Conservation (phyloP, 2,797 vertebrate species). For the Atherinosoma microstoma region DNA sequence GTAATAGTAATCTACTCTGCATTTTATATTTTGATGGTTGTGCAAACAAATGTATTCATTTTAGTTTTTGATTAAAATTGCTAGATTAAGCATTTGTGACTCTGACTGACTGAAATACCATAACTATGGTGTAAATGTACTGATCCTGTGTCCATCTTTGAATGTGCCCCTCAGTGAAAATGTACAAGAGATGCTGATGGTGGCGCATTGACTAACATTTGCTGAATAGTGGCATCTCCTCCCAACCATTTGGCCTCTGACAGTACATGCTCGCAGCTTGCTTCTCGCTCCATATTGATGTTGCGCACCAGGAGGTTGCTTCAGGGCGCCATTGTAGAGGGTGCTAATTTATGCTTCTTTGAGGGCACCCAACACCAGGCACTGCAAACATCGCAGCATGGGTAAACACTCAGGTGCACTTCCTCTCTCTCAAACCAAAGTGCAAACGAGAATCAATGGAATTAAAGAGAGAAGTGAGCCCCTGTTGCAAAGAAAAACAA, state of each 20-base stretch:
- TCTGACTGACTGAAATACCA: background rate
- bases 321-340: conserved; percentile 71
- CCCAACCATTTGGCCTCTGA: conserved; percentile 80
- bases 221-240: conserved; percentile 76
- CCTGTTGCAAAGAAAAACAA: conserved; percentile 55
- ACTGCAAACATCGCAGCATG: conserved; percentile 73
- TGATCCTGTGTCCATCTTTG: conserved; percentile 22
- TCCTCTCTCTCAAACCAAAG: conserved; percentile 73
- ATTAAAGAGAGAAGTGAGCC: conserved; percentile 67
- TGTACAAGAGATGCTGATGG: conserved; percentile 42
- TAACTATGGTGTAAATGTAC: background rate
- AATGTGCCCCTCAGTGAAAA: conserved; percentile 34
- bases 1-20: background rate
- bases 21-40: background rate
- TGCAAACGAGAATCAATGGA: conserved; percentile 78
- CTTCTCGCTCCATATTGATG: conserved; percentile 86
- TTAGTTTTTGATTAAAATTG: background rate
- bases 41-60: background rate
- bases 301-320: conserved; percentile 74
- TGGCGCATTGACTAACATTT: conserved; percentile 62
- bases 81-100: background rate
- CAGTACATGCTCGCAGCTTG: conserved; percentile 78
- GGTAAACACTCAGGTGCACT: conserved; percentile 78
- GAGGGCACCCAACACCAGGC: conserved; percentile 70
- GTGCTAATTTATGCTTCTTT: conserved; percentile 85